Base-by-base conservation (phyloP, 2,113 vertebrate genomes). In the Martes martes region DNA sequence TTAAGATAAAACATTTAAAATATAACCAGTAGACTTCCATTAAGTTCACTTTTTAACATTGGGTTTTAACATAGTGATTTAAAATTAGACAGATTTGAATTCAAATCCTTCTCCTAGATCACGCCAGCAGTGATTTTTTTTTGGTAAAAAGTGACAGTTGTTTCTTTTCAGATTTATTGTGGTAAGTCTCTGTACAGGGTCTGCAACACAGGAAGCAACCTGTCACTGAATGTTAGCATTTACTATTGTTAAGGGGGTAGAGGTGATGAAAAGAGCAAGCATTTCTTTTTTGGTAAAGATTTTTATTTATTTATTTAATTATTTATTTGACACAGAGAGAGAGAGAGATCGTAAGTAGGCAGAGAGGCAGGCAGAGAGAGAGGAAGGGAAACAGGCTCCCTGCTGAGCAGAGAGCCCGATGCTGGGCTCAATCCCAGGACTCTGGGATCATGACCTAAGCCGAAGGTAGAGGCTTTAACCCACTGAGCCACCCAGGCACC, bases 1-100 rank as follows among this genome's bases (percentile, higher is more conserved):
- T 80, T 83, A 88, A 90, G 63, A 82, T 83, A 50, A 96, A 88
- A 2, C 57, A 92, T 26, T 69, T 83, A 80, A 92, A 74, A 90
- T 33, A 94, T 92, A 94, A 19, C 33, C 39, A 94, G 7, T 78
- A 47, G 78, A 16, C 39, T 82, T 81, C 82, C 18, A 57, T 91
- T 84, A 76, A 78, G 19, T 57, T 57, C 24, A 42, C 19, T 67
- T 91, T 90, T 95, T 19, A 67, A 94, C 80, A 59, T 36, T 67
- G 50, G 93, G 42, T 73, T 95, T 89, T 89, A 45, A 24, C 19
- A 39, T 73, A 80, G 19, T 89, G 71, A 55, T 79, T 78, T 93
- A 86, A 89, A 95, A 69, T 69, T 45, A 95, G 11, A 55, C 14
- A 33, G 6, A 61, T 7, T 8, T 18, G 0, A 36, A 67, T 83